Evolutionary conservation across 2,888 invertebrate genomes (phyloP).

Genomic region (Alsophila aescularia): DNA sequence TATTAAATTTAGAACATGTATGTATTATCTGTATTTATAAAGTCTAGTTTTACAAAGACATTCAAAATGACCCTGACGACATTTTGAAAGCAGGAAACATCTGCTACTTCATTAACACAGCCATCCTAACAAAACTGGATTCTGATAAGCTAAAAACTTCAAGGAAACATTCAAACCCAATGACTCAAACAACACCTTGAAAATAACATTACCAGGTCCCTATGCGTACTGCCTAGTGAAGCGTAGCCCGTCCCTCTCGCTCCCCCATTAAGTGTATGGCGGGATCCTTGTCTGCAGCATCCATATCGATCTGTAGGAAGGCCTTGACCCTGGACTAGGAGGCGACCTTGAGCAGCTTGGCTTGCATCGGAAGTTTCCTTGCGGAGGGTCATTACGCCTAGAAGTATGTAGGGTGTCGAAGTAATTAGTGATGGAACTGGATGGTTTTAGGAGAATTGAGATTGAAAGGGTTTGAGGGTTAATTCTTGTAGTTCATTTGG

Average conservation of each 20-base stretch:
- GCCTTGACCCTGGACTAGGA: constrained; percentile 68
- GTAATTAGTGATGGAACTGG: too few species aligned
- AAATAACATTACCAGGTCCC: not conserved
- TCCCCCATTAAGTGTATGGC: constrained; percentile 22
- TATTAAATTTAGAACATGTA: too few species aligned
- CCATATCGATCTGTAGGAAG: constrained; percentile 71
- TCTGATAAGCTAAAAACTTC: not conserved
- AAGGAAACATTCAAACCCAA: constrained; percentile 9
- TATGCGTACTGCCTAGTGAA: not conserved
- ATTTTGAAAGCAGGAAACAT: constrained; percentile 16
- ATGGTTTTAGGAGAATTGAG: too few species aligned
- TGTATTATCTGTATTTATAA: too few species aligned
- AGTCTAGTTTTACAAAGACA: not conserved
- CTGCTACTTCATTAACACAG: constrained; percentile 1
- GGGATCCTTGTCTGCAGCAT: constrained; percentile 67
- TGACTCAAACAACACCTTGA: constrained; percentile 12
- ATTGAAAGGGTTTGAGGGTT: too few species aligned
- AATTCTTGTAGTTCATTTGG: too few species aligned
- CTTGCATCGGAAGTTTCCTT: constrained; percentile 25
- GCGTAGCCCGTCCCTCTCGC: constrained; percentile 36
- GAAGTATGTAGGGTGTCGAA: not conserved
- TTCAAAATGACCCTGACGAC: constrained; percentile 5
- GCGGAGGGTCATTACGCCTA: not conserved
- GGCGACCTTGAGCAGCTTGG: constrained; percentile 29
- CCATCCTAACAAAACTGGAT: not conserved